Base-by-base conservation (phyloP, 2,113 vertebrate species). In the Ibidorhyncha struthersii region DNA sequence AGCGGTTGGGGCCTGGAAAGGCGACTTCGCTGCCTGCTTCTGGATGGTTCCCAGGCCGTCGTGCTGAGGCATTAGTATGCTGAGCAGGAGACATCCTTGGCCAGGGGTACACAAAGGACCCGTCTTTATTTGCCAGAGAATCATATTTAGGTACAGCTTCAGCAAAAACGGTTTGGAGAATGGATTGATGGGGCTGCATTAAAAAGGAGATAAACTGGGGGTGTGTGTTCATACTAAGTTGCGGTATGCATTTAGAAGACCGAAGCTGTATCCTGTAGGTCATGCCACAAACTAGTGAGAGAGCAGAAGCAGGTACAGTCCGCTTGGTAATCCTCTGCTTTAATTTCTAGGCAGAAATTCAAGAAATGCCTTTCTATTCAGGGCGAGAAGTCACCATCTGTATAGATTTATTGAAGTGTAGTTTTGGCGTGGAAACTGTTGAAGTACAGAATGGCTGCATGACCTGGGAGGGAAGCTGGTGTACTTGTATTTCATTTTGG, bases 221-320 rank as follows among this genome's bases (percentile, higher is more conserved):
- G 7, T 16, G 7, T 16, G 2, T 4, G 10, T 21, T 26, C 21
- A 0, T 14, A 0, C 9, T 2, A 1, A 23, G 22, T 8, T 15
- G 40, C 6, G 1, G 43, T 10, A 23, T 26, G 40, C 5, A 50
- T 41, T 15, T 8, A 6, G 72, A 25, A n/a, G 34, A 1, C 23
- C 36, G 83, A 41, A 55, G 40, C 65, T 30, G 61, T 5, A 4
- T 45, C 56, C 30, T 23, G 30, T 10, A 10, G 65, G 22, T 56
- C 47, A 1, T 2, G 5, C 34, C 6, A 4, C 11, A 13, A 27
- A 21, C 3, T 3, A 25, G 19, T 1, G 0, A 59, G 71, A 53
- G 49, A 62, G 38, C 50, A n/a, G 61, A 14, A 95, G 45, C 30
- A 7, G 30, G 50, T 41, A 21, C 4, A 2, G 20, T 4, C 20